Conservation (phyloP, 92 coral and sea anemone genomes). For the Phenganax stokvisi region DNA sequence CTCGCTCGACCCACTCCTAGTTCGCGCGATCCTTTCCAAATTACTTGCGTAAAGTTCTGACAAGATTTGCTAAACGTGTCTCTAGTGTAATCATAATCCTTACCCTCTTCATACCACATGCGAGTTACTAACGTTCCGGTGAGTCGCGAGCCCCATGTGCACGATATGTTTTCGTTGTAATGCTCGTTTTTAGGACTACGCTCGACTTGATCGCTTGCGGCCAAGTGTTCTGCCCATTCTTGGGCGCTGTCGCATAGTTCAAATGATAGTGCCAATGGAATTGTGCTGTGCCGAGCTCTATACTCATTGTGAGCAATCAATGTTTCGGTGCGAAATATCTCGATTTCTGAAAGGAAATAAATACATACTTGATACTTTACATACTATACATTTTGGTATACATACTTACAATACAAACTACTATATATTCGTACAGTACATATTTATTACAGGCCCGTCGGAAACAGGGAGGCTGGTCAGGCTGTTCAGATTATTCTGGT, state of each 20-base stretch:
- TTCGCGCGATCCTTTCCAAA: constrained; percentile 89
- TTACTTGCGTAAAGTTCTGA: constrained; percentile 89
- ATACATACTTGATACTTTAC: no score
- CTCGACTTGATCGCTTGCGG: constrained; percentile 60
- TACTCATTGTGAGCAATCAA: constrained; percentile 85
- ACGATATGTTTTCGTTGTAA: constrained; percentile 68
- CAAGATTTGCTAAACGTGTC: constrained; percentile 62
- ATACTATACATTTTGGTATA: no score
- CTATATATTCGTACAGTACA: no score
- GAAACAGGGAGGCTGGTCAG: no score
- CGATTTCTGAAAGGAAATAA: constrained; percentile 53
- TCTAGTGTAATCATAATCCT: constrained; percentile 59
- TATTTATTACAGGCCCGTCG: no score
- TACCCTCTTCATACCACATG: constrained; percentile 92
- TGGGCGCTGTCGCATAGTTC: constrained; percentile 92
- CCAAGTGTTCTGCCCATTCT: constrained; percentile 91
- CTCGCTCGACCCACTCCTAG: constrained; percentile 82
- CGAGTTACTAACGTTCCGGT: constrained; percentile 81
- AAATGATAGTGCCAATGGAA: constrained; percentile 79
- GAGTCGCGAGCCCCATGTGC: constrained; percentile 89
- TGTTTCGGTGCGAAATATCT: constrained; percentile 88
- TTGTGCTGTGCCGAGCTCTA: constrained; percentile 84
- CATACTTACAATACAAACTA: no score
- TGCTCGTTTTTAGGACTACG: constrained; percentile 53
- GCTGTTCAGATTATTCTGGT: no score